Evolutionary conservation across 2,888 invertebrate genomes (phyloP), one percentile per base, ranked within the genome.

Genomic region (Sclerodermus sp.): DNA sequence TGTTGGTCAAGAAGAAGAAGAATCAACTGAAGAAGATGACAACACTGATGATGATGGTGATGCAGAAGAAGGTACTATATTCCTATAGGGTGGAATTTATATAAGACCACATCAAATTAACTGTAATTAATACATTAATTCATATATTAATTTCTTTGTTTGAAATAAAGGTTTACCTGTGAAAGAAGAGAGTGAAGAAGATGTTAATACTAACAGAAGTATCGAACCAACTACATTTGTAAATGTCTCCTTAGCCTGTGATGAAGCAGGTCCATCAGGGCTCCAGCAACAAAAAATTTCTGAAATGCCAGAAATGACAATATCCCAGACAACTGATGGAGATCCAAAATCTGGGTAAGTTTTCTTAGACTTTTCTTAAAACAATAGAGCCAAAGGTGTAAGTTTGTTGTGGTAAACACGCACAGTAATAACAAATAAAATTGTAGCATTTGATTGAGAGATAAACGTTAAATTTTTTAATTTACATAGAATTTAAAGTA

Each of bases 261-360:
- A 79, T 29, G 78, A 78, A 47, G 77, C 79, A 3, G 79, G 79
- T 41, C 79, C 79, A 1, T 79, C 78, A 0, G 79, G 79, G 15
- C 62, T 78, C n/a, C 79, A 78, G 41, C 77, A 77, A 45, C 76
- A 77, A 48, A 77, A 77, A 51, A 67, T 76, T 9, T 40, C 70
- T 10, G 76, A 77, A 18, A 70, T 77, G 49, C 64, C 76, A 18
- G 77, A 77, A 49, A 72, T 78, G 56, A 58, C 70, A 9, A 67
- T 77, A 51, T 67, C 68, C 49, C 69, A 71, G 30, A 52, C 70
- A 47, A 40, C 62, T 14, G 77, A 76, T 43, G 70, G 66, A 36
- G 77, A 78, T 68, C 68, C 74, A 57, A 78, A 78, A 71, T 68
- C 77, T 71, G 77, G 77, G 77, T 78, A 70, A 78, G 77, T 78